phyloP scores from a whole-genome alignment of 2,113 vertebrate species.

The Ascaphus truei region DNA sequence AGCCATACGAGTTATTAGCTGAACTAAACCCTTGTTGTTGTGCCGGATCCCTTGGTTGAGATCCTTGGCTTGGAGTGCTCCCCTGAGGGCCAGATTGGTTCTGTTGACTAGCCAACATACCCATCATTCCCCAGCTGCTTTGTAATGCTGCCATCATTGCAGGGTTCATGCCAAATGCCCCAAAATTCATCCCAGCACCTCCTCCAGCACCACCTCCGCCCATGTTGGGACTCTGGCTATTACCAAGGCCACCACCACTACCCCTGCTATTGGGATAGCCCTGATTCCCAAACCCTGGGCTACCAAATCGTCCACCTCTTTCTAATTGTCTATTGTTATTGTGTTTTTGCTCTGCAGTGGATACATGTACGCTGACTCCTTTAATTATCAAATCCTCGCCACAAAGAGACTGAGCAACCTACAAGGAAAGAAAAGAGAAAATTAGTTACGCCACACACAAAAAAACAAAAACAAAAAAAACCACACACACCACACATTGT shows the following conservation, averaged over 20 bases:
- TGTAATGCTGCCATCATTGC: constrained; percentile 97
- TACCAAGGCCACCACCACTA: constrained; percentile 72
- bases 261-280: constrained; percentile 72
- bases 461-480: no score
- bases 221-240: constrained; percentile 50
- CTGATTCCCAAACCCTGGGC: constrained; percentile 84
- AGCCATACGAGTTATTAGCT: constrained; percentile 83
- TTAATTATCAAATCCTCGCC: constrained; percentile 99
- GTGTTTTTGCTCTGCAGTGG: constrained; percentile 98
- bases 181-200: constrained; percentile 89
- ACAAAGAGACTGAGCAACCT: constrained; percentile 97
- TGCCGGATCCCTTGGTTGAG: constrained; percentile 82
- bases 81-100: constrained; percentile 82
- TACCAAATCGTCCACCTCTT: constrained; percentile 88
- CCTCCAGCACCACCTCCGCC: constrained; percentile 71
- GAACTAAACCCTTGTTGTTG: constrained; percentile 88
- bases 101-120: constrained; percentile 96
- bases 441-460: no score
- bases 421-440: constrained; percentile 59
- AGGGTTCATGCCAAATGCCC: constrained; percentile 90
- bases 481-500: no score
- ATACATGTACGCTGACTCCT: constrained; percentile 98
- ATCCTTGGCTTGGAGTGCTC: constrained; percentile 78
- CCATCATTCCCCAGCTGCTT: constrained; percentile 99
- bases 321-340: constrained; percentile 98